Evolutionary conservation across 1,140 invertebrate species (phyloP).

Genomic region (Metaphire vulgaris): DNA sequence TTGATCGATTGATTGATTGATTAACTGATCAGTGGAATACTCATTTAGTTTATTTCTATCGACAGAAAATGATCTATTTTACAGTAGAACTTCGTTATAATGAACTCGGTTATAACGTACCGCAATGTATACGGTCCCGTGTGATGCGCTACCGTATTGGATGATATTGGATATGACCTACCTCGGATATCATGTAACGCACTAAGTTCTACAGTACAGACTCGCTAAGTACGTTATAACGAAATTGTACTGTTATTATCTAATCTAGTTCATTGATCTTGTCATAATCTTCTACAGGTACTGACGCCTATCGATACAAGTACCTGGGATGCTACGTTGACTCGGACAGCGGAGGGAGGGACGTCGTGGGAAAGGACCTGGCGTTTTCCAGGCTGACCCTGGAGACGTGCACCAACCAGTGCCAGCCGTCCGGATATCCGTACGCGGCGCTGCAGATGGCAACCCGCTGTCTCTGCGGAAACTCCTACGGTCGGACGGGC

Average conservation of each 20-base stretch:
- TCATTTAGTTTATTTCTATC: too few relatives aligned
- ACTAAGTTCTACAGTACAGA: neutral
- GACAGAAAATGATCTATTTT: too few relatives aligned
- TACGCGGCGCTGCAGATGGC: slow-evolving; percentile 15
- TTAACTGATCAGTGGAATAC: too few relatives aligned
- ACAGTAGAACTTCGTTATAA: too few relatives aligned
- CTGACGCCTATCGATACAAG: neutral
- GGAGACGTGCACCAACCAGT: slow-evolving; percentile 8
- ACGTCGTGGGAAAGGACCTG: neutral
- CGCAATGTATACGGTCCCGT: neutral
- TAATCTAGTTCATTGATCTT: neutral
- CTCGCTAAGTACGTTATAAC: neutral
- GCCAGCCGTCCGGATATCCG: neutral
- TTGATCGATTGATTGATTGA: too few relatives aligned
- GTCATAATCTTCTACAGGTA: neutral
- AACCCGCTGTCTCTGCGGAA: slow-evolving; percentile 1
- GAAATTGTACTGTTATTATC: neutral
- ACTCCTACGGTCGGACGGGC: slow-evolving; percentile 1
- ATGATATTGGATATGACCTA: too few relatives aligned
- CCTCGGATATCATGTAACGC: too few relatives aligned
- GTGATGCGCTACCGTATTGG: neutral
- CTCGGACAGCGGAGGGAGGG: neutral
- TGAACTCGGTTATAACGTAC: neutral
- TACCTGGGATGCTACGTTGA: neutral
- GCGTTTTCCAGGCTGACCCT: neutral